These are phyloP conservation scores for Colostygia pectinataria DNA, from an alignment of 2,888 invertebrate genomes.

Conservation along the genomic window DNA sequence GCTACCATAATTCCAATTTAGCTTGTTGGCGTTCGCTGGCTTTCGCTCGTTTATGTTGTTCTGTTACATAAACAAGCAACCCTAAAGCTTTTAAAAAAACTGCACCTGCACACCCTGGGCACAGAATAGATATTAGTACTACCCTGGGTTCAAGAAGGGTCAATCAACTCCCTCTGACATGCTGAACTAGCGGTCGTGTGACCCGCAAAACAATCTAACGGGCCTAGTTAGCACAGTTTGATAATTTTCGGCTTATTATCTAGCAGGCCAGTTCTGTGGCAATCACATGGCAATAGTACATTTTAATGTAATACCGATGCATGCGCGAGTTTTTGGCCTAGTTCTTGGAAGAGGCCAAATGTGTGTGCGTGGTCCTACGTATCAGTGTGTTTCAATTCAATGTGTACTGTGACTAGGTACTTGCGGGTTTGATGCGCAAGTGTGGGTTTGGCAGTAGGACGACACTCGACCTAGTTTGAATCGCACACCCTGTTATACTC, in stretches of 20 bases:
- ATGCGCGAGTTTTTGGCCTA: constrained; percentile 70
- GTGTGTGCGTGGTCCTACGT: constrained; percentile 23
- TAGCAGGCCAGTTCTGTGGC: constrained; percentile 3
- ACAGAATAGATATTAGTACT: no score
- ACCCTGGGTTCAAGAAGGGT: neutral
- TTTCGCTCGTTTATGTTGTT: no score
- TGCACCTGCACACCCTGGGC: neutral
- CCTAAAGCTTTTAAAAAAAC: no score
- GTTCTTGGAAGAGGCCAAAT: constrained; percentile 37
- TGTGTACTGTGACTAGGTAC: neutral
- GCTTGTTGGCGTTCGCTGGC: no score
- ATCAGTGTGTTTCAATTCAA: neutral
- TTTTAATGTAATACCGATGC: constrained; percentile 34
- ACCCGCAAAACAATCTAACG: constrained; percentile 1
- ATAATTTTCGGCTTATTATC: constrained; percentile 13
- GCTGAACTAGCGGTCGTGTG: neutral
- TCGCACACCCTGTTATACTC: constrained; percentile 20
- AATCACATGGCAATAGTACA: neutral
- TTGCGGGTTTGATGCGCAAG: constrained; percentile 41
- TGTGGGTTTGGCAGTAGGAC: constrained; percentile 64
- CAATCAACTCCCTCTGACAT: neutral
- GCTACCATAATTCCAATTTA: no score
- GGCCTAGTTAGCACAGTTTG: neutral
- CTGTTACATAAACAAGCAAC: no score
- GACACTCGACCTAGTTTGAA: constrained; percentile 61